Evolutionary conservation across 2,113 vertebrate species (phyloP), one percentile per base, ranked within the genome.

Genomic region (Rhea pennata): DNA sequence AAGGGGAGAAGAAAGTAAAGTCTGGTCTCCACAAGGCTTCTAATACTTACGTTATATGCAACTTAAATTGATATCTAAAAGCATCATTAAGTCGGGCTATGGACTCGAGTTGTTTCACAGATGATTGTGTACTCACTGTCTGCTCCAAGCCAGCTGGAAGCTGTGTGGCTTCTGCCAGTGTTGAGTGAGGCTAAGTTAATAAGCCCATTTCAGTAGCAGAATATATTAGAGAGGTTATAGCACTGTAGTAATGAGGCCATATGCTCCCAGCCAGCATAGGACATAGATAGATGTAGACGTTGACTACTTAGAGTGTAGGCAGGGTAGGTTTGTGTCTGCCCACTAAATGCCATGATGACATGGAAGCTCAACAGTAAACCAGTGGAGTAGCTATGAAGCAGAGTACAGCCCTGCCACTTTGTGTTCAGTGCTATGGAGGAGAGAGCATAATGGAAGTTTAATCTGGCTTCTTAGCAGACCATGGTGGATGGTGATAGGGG

Each of bases 401-500:
- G 69, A 66, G 40, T 27, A 53, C 21, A 44, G 16, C 16, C 64
- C 46, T 26, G 7, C 15, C 10, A n/a, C 33, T n/a, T 8, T 5
- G 9, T 4, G 12, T 36, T 17, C 39, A 29, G 14, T 26, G 27
- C 11, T 59, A 72, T 79, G 62, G 58, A 75, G 23, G 8, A 72
- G 24, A 85, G 82, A 46, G 31, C 13, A 9, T 75, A 15, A 36
- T 8, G 79, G 51, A 19, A 82, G 8, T 64, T 82, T 22, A 50
- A n/a, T 19, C 22, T 29, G 29, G 3, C 19, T 20, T 53, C 3
- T 66, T 65, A 87, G 8, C 22, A 90, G 42, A 42, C 17, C 59
- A 65, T 0, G 0, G 31, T n/a, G 39, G n/a, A 66, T 22, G 17
- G 22, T 40, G n/a, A 23, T 42, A 42, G 5, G 13, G 8, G 2